Evolutionary conservation across 2,888 invertebrate species (phyloP), one percentile per base, ranked within the genome.

Genomic region (Dynastes tityus): DNA sequence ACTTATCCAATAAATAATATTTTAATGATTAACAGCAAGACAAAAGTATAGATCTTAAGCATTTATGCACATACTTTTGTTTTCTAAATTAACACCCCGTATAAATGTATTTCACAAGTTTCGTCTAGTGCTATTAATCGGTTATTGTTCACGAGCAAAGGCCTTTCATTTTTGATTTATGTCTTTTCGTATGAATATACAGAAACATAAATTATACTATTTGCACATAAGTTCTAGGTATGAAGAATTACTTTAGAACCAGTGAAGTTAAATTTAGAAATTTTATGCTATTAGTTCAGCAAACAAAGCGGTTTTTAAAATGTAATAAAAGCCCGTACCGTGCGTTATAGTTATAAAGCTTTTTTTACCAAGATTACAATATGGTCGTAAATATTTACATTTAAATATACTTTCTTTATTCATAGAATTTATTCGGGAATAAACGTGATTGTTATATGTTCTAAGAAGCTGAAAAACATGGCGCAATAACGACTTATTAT

Each of bases 221-320:
- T 67, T 45, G 45, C 45, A 40, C 55, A 22, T 22, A 16, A 16
- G 5, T 58, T 58, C 55, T 49, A 45, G 16, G 45, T 67, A 22
- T 40, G 65, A 40, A 16, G 16, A 67, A 16, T 67, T 45, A 22
- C 16, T 40, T 67, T 45, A 45, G 45, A 67, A 67, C 45, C 22
- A 1, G 13, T 6, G 45, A 40, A 40, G 65, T 67, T 67, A 67
- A 67, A 67, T 67, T 67, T 67, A 45, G 65, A 67, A 45, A 40
- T 16, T 9, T 67, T 45, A 67, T 16, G 16, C 22, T 40, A n/a
- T 67, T 45, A 58, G 55, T 16, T 67, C 45, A n/a, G 2, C n/a
- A 22, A 67, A 67, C 65, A 67, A 67, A 65, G 40, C 65, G 65
- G 40, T 67, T 67, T 67, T 45, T 45, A 37, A 45, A 45, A 67